These are phyloP conservation scores for Pachyrhynchus sulphureomaculatus DNA, from an alignment of 1,140 invertebrate genomes.

Conservation along the genomic window DNA sequence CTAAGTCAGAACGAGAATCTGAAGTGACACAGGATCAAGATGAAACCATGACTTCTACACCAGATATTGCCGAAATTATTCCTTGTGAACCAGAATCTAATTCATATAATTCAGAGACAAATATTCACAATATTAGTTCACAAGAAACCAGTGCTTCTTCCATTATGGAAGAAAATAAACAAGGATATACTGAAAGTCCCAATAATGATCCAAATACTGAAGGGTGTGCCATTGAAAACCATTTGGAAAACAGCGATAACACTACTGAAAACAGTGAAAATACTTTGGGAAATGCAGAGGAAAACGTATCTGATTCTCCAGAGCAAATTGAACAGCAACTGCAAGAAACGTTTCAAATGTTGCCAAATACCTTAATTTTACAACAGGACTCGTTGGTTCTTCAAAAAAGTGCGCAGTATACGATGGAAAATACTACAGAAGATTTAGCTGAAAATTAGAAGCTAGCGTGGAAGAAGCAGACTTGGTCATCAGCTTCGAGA, in stretches of 20 bases:
- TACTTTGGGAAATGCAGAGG: background rate
- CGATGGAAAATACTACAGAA: conserved; percentile 30
- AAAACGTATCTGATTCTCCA: background rate
- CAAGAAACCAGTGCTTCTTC: conserved; percentile 17
- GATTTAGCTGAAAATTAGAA: conserved; percentile 45
- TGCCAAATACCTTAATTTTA: conserved; percentile 49
- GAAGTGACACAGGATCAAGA: conserved; percentile 32
- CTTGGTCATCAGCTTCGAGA: conserved; percentile 44
- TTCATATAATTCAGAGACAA: too few relatives aligned
- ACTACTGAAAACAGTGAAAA: conserved; percentile 4
- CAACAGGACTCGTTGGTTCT: conserved; percentile 47
- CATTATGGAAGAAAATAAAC: conserved; percentile 12
- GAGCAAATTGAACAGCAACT: conserved; percentile 19
- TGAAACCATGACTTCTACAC: conserved; percentile 32
- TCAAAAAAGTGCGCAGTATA: conserved; percentile 35
- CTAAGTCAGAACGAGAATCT: conserved; percentile 30
- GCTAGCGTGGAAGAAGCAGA: conserved; percentile 51
- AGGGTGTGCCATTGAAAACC: conserved; percentile 7
- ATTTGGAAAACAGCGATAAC: background rate
- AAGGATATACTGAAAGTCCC: background rate
- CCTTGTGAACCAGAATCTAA: conserved; percentile 11
- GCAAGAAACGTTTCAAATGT: conserved; percentile 38
- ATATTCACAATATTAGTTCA: background rate
- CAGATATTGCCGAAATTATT: conserved; percentile 29
- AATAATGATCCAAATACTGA: background rate